Conservation (phyloP, 1,140 invertebrate genomes). For the Uloborus diversus region DNA sequence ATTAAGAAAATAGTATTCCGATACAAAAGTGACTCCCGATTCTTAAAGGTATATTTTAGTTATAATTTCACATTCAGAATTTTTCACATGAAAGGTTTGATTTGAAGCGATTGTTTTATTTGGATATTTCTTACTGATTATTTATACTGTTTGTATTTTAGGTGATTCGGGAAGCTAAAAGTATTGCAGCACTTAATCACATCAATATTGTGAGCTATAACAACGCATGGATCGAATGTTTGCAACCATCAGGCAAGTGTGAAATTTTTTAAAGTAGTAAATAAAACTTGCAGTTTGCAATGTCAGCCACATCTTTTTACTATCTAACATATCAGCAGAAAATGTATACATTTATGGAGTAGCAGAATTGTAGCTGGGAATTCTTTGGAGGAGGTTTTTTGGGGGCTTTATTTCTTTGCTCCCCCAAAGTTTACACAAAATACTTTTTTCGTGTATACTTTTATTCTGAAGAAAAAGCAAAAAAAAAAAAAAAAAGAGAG, state of each 20-base stretch:
- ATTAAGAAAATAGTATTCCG: conserved; percentile 81
- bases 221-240: conserved; percentile 79
- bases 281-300: too few species aligned
- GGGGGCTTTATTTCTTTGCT: not conserved
- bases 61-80: conserved; percentile 33
- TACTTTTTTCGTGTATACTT: too few species aligned
- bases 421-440: too few species aligned
- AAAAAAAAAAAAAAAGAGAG: too few species aligned
- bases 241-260: not conserved
- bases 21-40: conserved; percentile 62
- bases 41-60: conserved; percentile 53
- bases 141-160: conserved; percentile 56
- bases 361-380: not conserved
- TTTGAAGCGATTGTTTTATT: not conserved
- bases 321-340: not conserved
- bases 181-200: conserved; percentile 80
- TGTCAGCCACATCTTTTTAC: not conserved
- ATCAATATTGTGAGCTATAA: conserved; percentile 85
- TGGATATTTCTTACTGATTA: too few species aligned
- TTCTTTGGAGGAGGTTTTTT: not conserved
- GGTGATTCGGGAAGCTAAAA: conserved; percentile 80
- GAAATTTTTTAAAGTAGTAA: too few species aligned
- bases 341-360: not conserved
- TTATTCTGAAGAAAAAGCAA: too few species aligned
- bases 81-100: conserved; percentile 55